Conservation (phyloP, 2,888 invertebrate species). For the Pyrgus malvae region DNA sequence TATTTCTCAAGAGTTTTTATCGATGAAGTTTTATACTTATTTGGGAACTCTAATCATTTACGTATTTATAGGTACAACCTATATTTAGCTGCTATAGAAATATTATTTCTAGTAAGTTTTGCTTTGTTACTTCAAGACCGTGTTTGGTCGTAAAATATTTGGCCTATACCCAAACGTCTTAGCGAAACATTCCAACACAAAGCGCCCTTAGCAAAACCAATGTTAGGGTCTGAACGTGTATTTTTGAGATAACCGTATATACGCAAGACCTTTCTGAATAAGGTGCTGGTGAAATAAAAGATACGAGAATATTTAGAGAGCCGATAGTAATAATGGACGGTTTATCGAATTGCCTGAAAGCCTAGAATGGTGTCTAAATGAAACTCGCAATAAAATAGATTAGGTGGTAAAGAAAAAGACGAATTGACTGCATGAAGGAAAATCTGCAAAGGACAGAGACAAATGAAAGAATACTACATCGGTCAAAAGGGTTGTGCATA, state of each 20-base stretch:
- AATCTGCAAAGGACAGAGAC: slow-evolving; percentile 40
- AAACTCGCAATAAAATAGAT: slow-evolving; percentile 37
- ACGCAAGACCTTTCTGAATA: neutral
- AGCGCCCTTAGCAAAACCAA: neutral
- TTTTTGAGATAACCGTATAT: neutral
- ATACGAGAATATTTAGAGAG: neutral
- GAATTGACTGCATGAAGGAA: slow-evolving; percentile 36
- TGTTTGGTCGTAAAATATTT: no score
- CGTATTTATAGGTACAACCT: no score
- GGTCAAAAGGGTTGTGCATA: slow-evolving; percentile 34
- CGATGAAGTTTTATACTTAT: no score
- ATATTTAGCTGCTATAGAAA: no score
- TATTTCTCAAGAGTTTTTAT: no score
- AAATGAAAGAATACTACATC: slow-evolving; percentile 35
- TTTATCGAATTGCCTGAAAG: slow-evolving; percentile 20
- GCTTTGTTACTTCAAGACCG: no score
- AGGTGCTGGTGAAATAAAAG: neutral
- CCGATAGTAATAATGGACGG: neutral
- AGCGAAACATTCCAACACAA: no score
- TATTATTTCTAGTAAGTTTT: no score
- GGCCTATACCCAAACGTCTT: no score
- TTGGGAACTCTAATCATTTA: no score
- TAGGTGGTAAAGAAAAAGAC: slow-evolving; percentile 32
- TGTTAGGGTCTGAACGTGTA: neutral
- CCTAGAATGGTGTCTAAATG: slow-evolving; percentile 34